Percentiles rank a stretch among this genome's conserved stretches.
Evolutionary conservation across 2,888 invertebrate species (phyloP).

Genomic region (Leptarthrus brevirostris): DNA sequence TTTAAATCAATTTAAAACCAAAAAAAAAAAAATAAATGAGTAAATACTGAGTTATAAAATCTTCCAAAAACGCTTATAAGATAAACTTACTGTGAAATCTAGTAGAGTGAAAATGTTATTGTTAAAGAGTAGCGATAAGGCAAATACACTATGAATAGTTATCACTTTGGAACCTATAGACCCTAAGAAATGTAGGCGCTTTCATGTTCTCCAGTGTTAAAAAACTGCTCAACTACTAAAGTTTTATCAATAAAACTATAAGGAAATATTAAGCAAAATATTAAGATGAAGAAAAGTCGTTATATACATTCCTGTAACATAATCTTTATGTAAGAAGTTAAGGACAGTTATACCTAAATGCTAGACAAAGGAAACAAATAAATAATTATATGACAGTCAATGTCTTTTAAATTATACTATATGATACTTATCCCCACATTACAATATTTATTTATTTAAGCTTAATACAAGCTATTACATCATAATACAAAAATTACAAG

Average conservation of each 20-base stretch:
- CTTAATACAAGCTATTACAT: too few relatives aligned
- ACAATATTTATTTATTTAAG: too few relatives aligned
- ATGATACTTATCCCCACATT: too few relatives aligned
- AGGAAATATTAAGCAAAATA: slow-evolving; percentile 7
- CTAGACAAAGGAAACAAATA: slow-evolving; percentile 25
- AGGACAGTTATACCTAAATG: slow-evolving; percentile 8
- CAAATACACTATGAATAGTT: slow-evolving; percentile 1
- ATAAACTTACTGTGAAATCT: slow-evolving; percentile 22
- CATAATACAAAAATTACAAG: too few relatives aligned
- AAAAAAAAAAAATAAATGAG: background rate
- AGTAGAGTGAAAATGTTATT: slow-evolving; percentile 29
- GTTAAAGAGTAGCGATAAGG: slow-evolving; percentile 13
- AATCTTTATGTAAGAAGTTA: slow-evolving; percentile 16
- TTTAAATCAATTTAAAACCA: background rate
- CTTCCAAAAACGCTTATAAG: slow-evolving; percentile 46
- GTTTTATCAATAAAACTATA: slow-evolving; percentile 30
- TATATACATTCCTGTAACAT: slow-evolving; percentile 32
- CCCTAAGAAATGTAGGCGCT: slow-evolving; percentile 24
- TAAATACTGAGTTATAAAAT: slow-evolving; percentile 7
- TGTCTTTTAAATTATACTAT: too few relatives aligned
- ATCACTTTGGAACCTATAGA: slow-evolving; percentile 1
- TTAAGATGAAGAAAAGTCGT: background rate
- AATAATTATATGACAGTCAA: slow-evolving; percentile 24
- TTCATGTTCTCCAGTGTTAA: slow-evolving; percentile 33
- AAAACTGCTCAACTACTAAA: slow-evolving; percentile 27